These are phyloP conservation scores for Danaus plexippus DNA, from an alignment of 1,140 invertebrate species.

Conservation along the genomic window DNA sequence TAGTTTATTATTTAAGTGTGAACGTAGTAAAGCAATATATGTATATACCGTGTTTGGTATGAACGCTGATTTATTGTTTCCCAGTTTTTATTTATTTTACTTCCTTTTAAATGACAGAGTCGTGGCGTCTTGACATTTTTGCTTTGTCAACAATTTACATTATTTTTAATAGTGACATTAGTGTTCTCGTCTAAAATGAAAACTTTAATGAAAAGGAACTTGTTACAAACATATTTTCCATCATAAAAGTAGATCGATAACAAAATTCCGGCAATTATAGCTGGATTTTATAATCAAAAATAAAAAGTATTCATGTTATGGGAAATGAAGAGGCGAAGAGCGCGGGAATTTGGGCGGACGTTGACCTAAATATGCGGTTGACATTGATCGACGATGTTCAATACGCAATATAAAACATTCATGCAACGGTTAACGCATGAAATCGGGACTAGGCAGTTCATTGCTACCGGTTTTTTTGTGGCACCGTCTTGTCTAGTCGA, in stretches of 20 bases:
- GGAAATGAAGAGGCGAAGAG: conserved; percentile 56
- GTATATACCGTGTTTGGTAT: conserved; percentile 15
- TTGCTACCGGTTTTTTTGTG: conserved; percentile 52
- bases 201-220: conserved; percentile 1
- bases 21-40: too few relatives aligned
- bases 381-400: conserved; percentile 68
- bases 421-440: conserved; percentile 36
- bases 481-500: conserved; percentile 35
- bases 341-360: conserved; percentile 63
- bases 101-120: too few relatives aligned
- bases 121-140: too few relatives aligned
- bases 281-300: conserved; percentile 19
- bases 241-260: too few relatives aligned
- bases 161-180: too few relatives aligned
- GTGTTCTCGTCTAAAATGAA: not conserved
- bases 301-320: conserved; percentile 45
- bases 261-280: conserved; percentile 1
- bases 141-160: too few relatives aligned
- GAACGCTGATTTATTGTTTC: conserved; percentile 35
- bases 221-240: not conserved
- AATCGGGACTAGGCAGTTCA: conserved; percentile 52
- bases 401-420: conserved; percentile 60
- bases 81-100: conserved; percentile 34
- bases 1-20: too few relatives aligned
- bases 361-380: conserved; percentile 69